Conservation (phyloP, 1,140 invertebrate species). For the Trinorchestia longiramus region DNA sequence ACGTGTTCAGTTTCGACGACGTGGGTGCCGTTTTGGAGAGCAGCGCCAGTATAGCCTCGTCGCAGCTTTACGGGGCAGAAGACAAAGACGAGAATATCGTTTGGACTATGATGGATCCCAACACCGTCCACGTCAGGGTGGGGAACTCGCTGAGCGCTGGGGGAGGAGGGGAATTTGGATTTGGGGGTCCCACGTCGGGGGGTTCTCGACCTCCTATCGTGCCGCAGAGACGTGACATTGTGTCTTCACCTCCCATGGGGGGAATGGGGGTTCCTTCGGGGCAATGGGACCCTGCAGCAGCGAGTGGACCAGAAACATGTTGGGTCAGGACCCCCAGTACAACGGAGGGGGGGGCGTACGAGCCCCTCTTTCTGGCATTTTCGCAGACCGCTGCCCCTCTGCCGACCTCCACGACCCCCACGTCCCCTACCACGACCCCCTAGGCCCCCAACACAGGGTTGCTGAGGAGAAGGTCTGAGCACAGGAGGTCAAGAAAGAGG, state of each 20-base stretch:
- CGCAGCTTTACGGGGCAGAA: slow-evolving; percentile 51
- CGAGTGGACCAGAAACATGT: not conserved
- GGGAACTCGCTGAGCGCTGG: slow-evolving; percentile 65
- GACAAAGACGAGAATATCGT: slow-evolving; percentile 1
- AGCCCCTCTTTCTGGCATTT: slow-evolving; percentile 62
- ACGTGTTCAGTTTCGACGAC: slow-evolving; percentile 64
- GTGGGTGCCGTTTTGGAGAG: slow-evolving; percentile 62
- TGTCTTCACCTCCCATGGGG: not conserved
- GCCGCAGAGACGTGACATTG: slow-evolving; percentile 17
- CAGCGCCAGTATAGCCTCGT: slow-evolving; percentile 60
- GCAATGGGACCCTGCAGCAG: not conserved
- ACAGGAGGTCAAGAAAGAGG: slow-evolving; percentile 59
- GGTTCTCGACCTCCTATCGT: not conserved
- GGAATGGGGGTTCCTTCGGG: not conserved
- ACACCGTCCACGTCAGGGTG: slow-evolving; percentile 55
- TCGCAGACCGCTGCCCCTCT: slow-evolving; percentile 52
- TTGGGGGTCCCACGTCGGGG: slow-evolving; percentile 28
- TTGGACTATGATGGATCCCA: not conserved
- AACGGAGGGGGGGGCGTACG: slow-evolving; percentile 59
- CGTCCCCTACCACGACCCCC: slow-evolving; percentile 50
- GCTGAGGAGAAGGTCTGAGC: slow-evolving; percentile 60
- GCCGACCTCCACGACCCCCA: slow-evolving; percentile 33
- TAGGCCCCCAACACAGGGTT: slow-evolving; percentile 66
- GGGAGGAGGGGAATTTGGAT: slow-evolving; percentile 42
- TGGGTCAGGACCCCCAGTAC: not conserved